phyloP scores from a whole-genome alignment of 1,140 invertebrate genomes.

The Drosophila bocqueti region DNA sequence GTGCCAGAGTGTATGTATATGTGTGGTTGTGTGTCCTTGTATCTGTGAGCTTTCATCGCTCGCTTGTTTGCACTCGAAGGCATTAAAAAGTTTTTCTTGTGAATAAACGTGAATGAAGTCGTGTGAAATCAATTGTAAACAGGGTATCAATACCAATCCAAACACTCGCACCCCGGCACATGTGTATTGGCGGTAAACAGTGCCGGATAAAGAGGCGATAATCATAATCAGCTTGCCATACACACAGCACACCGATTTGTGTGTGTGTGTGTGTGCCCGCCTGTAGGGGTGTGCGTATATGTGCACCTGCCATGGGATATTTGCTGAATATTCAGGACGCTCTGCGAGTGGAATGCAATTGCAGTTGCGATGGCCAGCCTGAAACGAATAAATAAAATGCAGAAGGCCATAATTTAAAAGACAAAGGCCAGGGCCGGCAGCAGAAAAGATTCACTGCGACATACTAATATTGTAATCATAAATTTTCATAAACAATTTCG shows the following conservation, averaged over 20 bases:
- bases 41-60: conserved; percentile 54
- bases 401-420: conserved; percentile 64
- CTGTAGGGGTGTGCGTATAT: neutral
- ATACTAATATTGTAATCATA: conserved; percentile 84
- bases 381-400: conserved; percentile 71
- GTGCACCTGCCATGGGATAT: conserved; percentile 35
- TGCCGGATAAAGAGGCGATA: conserved; percentile 55
- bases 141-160: conserved; percentile 74
- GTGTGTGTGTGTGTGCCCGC: conserved; percentile 1
- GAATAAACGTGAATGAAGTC: conserved; percentile 76
- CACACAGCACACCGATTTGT: conserved; percentile 3
- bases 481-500: conserved; percentile 83
- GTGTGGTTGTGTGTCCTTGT: conserved; percentile 8
- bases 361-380: conserved; percentile 26
- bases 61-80: conserved; percentile 71
- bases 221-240: conserved; percentile 66
- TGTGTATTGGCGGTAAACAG: conserved; percentile 26
- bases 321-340: conserved; percentile 8
- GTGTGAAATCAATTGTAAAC: conserved; percentile 79
- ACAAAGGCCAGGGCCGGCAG: conserved; percentile 57
- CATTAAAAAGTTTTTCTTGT: conserved; percentile 77
- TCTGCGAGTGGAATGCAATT: conserved; percentile 35
- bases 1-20: neutral
- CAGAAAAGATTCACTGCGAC: conserved; percentile 69
- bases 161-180: conserved; percentile 24